These are phyloP conservation scores for Sebastes nivosus DNA, from an alignment of 2,797 vertebrate species.

Conservation along the genomic window DNA sequence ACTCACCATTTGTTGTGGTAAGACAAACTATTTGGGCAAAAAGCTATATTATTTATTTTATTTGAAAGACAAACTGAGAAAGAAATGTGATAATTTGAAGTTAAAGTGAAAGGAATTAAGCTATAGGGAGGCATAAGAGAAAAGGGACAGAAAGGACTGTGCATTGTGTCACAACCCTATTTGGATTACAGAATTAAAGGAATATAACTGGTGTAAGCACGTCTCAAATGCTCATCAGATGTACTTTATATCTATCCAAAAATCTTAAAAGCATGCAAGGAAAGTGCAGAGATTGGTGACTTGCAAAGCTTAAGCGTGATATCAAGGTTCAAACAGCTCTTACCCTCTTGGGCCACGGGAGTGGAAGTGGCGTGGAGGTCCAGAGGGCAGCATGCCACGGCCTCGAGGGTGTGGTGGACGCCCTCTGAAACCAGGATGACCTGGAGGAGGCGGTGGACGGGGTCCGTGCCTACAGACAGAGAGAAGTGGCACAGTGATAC, in stretches of 20 bases:
- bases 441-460: conserved; percentile 72
- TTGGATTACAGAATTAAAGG: conserved; percentile 21
- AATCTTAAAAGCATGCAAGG: conserved; percentile 25
- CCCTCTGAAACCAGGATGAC: conserved; percentile 80
- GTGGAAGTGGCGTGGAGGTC: conserved; percentile 75
- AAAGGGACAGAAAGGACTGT: conserved; percentile 26
- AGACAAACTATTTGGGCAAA: conserved; percentile 22
- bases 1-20: conserved; percentile 22
- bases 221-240: background rate
- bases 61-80: conserved; percentile 29
- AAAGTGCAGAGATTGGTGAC: conserved; percentile 37
- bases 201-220: background rate
- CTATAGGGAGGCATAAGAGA: conserved; percentile 29
- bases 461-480: conserved; percentile 69
- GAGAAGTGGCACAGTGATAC: background rate
- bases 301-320: conserved; percentile 27
- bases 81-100: conserved; percentile 26
- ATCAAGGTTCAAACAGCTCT: conserved; percentile 51
- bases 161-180: conserved; percentile 31
- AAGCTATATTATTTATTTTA: background rate
- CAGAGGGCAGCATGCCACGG: conserved; percentile 69
- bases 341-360: conserved; percentile 81
- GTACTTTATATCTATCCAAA: background rate
- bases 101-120: conserved; percentile 16
- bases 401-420: conserved; percentile 71